These are phyloP conservation scores for Zophobas morio DNA, from an alignment of 1,140 invertebrate genomes.

Conservation along the genomic window DNA sequence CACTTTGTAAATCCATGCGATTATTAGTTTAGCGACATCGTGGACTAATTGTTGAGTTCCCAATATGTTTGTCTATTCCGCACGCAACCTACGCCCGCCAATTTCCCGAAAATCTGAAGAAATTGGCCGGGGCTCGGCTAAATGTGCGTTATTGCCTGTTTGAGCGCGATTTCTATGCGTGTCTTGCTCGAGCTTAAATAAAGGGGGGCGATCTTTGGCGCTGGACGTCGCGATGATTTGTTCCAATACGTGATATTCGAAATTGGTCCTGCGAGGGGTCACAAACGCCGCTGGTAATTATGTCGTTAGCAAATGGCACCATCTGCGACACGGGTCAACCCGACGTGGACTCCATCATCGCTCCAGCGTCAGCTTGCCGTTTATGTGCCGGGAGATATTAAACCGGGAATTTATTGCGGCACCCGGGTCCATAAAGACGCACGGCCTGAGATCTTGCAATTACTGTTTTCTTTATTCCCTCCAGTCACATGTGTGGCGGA, in stretches of 20 bases:
- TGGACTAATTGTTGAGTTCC: constrained; percentile 28
- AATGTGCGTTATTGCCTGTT: constrained; percentile 64
- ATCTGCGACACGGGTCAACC: constrained; percentile 58
- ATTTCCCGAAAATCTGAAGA: constrained; percentile 57
- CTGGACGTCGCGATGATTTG: constrained; percentile 64
- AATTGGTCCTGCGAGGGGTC: constrained; percentile 47
- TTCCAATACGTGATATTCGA: constrained; percentile 61
- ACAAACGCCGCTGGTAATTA: constrained; percentile 57
- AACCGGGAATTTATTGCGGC: constrained; percentile 64
- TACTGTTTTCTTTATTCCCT: constrained; percentile 65
- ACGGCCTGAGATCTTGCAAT: constrained; percentile 61
- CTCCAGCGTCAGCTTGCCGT: constrained; percentile 64
- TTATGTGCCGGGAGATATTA: constrained; percentile 66
- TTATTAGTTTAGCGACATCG: background rate
- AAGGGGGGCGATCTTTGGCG: constrained; percentile 60
- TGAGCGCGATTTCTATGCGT: constrained; percentile 65
- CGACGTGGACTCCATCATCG: constrained; percentile 62
- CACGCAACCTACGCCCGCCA: constrained; percentile 49
- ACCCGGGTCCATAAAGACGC: constrained; percentile 60
- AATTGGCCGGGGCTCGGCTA: constrained; percentile 60
- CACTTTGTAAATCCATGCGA: background rate
- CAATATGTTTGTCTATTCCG: constrained; percentile 50
- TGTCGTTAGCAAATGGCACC: constrained; percentile 61
- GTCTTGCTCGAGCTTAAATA: constrained; percentile 61
- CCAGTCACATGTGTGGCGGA: constrained; percentile 58